Conservation (phyloP, 1,140 invertebrate genomes). For the Copidosoma floridanum region DNA sequence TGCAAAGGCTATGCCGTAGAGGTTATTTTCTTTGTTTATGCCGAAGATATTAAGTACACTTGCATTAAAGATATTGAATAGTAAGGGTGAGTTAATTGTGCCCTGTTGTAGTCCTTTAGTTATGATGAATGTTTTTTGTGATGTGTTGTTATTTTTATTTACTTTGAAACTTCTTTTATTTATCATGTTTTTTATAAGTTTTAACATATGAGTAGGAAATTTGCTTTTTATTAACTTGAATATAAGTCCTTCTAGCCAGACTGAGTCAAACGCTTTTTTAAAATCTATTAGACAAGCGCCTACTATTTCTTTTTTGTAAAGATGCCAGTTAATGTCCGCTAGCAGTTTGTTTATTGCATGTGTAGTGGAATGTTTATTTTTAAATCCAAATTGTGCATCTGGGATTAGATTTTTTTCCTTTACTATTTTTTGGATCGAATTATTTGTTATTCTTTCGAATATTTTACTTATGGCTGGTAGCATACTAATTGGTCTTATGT, state of each 20-base stretch:
- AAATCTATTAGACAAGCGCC: conserved; percentile 37
- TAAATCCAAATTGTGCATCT: conserved; percentile 26
- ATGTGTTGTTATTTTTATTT: not conserved
- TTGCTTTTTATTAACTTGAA: conserved; percentile 28
- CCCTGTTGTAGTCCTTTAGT: conserved; percentile 7
- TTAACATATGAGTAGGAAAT: conserved; percentile 18
- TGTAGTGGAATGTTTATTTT: conserved; percentile 17
- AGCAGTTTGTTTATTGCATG: conserved; percentile 22
- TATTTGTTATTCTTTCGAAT: conserved; percentile 32
- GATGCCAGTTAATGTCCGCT: conserved; percentile 18
- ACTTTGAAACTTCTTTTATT: conserved; percentile 4
- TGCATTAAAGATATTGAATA: not conserved
- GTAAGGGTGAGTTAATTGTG: not conserved
- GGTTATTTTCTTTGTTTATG: not conserved
- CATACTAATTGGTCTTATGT: conserved; percentile 13
- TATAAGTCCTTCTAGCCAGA: conserved; percentile 31
- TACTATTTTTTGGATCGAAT: conserved; percentile 10
- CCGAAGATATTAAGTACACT: not conserved
- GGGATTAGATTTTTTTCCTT: conserved; percentile 30
- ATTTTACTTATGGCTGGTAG: conserved; percentile 28
- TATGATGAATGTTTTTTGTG: not conserved
- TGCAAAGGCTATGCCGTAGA: not conserved
- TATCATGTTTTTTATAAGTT: conserved; percentile 26
- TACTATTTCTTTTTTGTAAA: conserved; percentile 29
- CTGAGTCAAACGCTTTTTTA: conserved; percentile 36